Base-by-base conservation (phyloP, 2,113 vertebrate genomes). In the Cepphus grylle region DNA sequence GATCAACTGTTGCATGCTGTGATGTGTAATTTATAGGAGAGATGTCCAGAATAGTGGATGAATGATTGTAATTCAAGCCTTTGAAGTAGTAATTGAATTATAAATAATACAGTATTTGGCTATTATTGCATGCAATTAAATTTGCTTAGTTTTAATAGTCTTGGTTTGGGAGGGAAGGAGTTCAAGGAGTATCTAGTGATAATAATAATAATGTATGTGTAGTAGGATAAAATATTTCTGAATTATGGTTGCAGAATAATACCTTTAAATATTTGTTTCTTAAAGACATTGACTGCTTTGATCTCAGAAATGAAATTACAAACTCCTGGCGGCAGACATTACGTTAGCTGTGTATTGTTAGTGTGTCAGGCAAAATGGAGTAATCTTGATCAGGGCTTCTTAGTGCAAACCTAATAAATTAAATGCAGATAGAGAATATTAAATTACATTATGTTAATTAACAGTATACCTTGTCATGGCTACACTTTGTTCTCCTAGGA, bases 21-120 rank as follows among this genome's bases (percentile, higher is more conserved):
- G 38, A 71, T 74, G n/a, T 34, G 38, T 58, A 62, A 88, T 88
- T 93, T 79, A 74, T 36, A 49, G 36, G 13, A 42, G 5, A 59
- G 7, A 40, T 69, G 43, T 69, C 43, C 63, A 86, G 49, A 86
- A 77, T 16, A 81, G 36, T 23, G 5, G 8, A 70, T 73, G 71
- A 74, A 88, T 80, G 13, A 7, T 76, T 86, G 30, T 55, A 86
- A 49, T 92, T 86, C 18, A 92, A 69, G 5, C 8, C 21, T 90
- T 85, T 83, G 86, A 94, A 91, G 15, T 47, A 92, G 77, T 61
- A 80, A 95, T 72, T 80, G 32, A 90, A 59, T 94, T 58, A 50
- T 82, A 92, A 94, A 85, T 82, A 82, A 82, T 80, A 63, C 1
- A 82, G 10, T 26, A 9, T 82, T 91, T 91, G 18, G 3, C 17